Percentiles rank a stretch among this genome's conserved stretches.
phyloP scores from a whole-genome alignment of 1,140 invertebrate species.

The Bombus polaris region DNA sequence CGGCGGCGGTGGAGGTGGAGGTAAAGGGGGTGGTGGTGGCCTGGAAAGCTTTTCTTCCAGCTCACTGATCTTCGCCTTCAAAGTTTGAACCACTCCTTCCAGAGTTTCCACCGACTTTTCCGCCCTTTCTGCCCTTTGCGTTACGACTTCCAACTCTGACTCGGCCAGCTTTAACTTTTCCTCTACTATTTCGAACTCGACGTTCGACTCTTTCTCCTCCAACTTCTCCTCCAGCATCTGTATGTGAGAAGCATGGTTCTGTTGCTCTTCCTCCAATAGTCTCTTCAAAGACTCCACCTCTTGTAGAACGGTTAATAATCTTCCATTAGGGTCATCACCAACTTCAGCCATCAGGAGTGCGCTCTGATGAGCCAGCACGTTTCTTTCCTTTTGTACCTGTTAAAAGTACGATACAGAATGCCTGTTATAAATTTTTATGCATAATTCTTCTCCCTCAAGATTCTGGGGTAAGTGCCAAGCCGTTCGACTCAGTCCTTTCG shows the following conservation, averaged over 20 bases:
- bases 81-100: constrained; percentile 66
- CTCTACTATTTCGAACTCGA: constrained; percentile 87
- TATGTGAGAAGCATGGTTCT: constrained; percentile 83
- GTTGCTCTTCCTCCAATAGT: constrained; percentile 85
- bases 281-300: constrained; percentile 86
- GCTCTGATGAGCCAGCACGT: constrained; percentile 87
- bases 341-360: constrained; percentile 86
- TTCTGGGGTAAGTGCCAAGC: too few relatives aligned
- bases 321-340: constrained; percentile 82
- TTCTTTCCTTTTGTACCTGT: constrained; percentile 84
- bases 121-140: constrained; percentile 85
- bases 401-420: not conserved
- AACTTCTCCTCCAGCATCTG: constrained; percentile 86
- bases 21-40: constrained; percentile 79
- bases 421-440: too few relatives aligned
- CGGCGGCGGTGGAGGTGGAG: constrained; percentile 79
- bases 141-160: constrained; percentile 85
- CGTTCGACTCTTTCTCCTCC: constrained; percentile 86
- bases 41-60: constrained; percentile 77
- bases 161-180: constrained; percentile 88
- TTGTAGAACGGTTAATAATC: constrained; percentile 83
- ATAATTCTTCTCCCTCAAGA: too few relatives aligned
- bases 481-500: too few relatives aligned
- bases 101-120: constrained; percentile 81
- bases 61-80: constrained; percentile 76